A percentile compares a stretch with the other conserved stretches of the same genome.
Evolutionary conservation across 1,140 invertebrate species (phyloP).

Genomic region (Physella acuta): DNA sequence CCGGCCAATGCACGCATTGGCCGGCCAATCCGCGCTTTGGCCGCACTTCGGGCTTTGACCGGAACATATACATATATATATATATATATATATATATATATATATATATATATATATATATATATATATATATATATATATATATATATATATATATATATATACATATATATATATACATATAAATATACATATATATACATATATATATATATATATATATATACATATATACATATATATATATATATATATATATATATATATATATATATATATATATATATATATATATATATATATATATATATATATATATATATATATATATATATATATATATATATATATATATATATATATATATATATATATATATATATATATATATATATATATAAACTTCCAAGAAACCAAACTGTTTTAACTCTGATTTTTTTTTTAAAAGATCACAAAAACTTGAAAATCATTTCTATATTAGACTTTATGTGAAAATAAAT

Average conservation of each 20-base stretch:
- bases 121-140: neutral
- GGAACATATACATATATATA: neutral
- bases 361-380: neutral
- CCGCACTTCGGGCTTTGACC: no score
- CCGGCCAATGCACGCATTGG: no score
- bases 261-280: neutral
- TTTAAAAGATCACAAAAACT: no score
- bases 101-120: no score
- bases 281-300: neutral
- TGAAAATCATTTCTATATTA: no score
- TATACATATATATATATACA: neutral
- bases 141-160: neutral
- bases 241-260: neutral
- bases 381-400: no score
- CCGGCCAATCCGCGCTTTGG: no score
- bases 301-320: neutral
- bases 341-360: neutral
- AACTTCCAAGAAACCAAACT: no score
- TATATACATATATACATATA: constrained; percentile 21
- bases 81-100: constrained; percentile 2
- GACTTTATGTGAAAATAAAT: no score
- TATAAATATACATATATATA: constrained; percentile 8
- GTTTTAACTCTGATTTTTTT: no score
- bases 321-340: neutral
- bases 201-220: constrained; percentile 5